Percentiles rank a stretch among this genome's conserved stretches.
Evolutionary conservation across 2,113 vertebrate genomes (phyloP).

Genomic region (Scomber scombrus): DNA sequence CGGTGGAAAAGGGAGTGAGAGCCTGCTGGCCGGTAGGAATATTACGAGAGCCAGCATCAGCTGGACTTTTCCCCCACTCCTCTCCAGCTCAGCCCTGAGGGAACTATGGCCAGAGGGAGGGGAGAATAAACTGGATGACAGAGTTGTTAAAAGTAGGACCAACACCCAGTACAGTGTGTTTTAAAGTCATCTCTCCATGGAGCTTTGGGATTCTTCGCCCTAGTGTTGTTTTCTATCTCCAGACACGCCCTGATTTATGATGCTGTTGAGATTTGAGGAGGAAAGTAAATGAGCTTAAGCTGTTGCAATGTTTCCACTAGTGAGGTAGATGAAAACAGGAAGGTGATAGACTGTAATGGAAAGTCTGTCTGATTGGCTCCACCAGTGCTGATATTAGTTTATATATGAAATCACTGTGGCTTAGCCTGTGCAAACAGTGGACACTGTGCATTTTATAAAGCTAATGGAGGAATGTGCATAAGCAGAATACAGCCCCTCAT

Average conservation of each 20-base stretch:
- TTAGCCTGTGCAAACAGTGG: constrained; percentile 44
- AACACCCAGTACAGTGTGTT: constrained; percentile 77
- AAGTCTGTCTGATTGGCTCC: constrained; percentile 52
- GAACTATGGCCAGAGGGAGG: constrained; percentile 69
- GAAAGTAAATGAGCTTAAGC: constrained; percentile 35
- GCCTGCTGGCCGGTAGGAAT: constrained; percentile 46
- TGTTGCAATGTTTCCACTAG: constrained; percentile 50
- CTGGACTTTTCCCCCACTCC: constrained; percentile 70
- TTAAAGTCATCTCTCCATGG: constrained; percentile 61
- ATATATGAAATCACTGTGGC: constrained; percentile 62
- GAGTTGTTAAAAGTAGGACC: constrained; percentile 67
- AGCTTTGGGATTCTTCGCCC: constrained; percentile 71
- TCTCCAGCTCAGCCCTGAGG: constrained; percentile 71
- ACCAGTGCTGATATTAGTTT: constrained; percentile 59
- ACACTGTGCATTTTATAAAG: constrained; percentile 61
- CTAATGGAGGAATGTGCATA: constrained; percentile 56
- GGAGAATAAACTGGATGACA: constrained; percentile 66
- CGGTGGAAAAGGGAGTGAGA: constrained; percentile 44
- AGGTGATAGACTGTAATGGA: constrained; percentile 72
- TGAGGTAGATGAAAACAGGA: constrained; percentile 69
- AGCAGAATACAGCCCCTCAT: constrained; percentile 28
- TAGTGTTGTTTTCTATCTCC: constrained; percentile 71
- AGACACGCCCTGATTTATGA: constrained; percentile 76
- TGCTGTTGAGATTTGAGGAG: constrained; percentile 61
- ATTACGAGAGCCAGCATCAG: constrained; percentile 57